phyloP scores from a whole-genome alignment of 1,140 invertebrate genomes.

The Agraylea sexmaculata region DNA sequence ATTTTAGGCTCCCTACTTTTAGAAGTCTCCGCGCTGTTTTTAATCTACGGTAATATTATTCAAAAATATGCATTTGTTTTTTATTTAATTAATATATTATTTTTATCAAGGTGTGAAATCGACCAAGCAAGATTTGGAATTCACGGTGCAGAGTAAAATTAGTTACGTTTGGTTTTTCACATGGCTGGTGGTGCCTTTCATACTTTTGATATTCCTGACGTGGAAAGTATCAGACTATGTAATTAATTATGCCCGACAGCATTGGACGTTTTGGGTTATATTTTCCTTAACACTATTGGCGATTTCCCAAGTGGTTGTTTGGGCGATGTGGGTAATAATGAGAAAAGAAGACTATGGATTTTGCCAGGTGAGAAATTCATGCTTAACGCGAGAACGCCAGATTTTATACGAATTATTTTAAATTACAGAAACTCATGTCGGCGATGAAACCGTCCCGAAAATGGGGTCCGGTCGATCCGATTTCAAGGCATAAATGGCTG shows the following conservation, averaged over 20 bases:
- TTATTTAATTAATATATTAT: slow-evolving; percentile 9
- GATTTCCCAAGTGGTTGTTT: slow-evolving; percentile 30
- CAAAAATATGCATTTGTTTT: slow-evolving; percentile 1
- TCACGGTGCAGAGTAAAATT: slow-evolving; percentile 38
- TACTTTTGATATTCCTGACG: slow-evolving; percentile 30
- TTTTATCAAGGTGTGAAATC: slow-evolving; percentile 27
- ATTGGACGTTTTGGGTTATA: slow-evolving; percentile 23
- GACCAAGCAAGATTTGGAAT: slow-evolving; percentile 41
- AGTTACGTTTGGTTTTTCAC: slow-evolving; percentile 33
- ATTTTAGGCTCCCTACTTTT: slow-evolving; percentile 33
- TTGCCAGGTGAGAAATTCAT: slow-evolving; percentile 23
- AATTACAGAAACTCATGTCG: slow-evolving; percentile 37
- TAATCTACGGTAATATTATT: slow-evolving; percentile 34
- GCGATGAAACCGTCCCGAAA: slow-evolving; percentile 39
- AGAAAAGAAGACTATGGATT: slow-evolving; percentile 33
- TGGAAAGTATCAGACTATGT: slow-evolving; percentile 24
- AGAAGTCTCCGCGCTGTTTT: slow-evolving; percentile 37
- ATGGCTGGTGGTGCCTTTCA: slow-evolving; percentile 36
- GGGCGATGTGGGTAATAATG: slow-evolving; percentile 31
- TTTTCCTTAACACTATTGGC: slow-evolving; percentile 32
- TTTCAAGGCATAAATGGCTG: slow-evolving; percentile 38
- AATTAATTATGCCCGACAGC: slow-evolving; percentile 8
- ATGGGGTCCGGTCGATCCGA: slow-evolving; percentile 44
- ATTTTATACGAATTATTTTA: slow-evolving; percentile 11
- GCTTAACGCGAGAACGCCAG: not conserved